phyloP scores from a whole-genome alignment of 2,113 vertebrate genomes.

The Thunnus maccoyii region DNA sequence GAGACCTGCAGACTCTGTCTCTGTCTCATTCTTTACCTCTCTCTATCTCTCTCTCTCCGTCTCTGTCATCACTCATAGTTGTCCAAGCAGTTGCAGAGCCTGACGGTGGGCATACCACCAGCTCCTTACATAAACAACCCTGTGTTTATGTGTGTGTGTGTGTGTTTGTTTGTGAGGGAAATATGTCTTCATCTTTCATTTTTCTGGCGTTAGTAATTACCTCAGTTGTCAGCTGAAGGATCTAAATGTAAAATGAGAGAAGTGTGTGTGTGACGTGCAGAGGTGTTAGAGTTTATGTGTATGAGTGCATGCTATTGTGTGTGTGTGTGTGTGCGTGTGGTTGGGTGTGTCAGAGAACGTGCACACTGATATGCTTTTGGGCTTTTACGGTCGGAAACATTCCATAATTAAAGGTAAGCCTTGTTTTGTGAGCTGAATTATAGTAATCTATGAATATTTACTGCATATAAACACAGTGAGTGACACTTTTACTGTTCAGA shows the following conservation, averaged over 20 bases:
- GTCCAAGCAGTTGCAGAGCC: not conserved
- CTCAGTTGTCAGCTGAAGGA: not conserved
- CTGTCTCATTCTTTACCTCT: not conserved
- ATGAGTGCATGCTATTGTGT: not conserved
- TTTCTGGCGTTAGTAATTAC: not conserved
- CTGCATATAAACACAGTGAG: not conserved
- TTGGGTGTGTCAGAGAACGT: constrained; percentile 28
- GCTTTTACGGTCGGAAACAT: not conserved
- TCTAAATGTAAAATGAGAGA: not conserved
- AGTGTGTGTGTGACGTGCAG: not conserved
- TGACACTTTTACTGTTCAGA: not conserved
- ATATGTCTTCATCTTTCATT: not conserved
- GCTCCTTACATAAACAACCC: not conserved
- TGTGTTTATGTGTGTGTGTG: not conserved
- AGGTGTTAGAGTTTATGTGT: not conserved
- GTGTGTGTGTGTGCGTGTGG: not conserved
- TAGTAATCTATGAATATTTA: not conserved
- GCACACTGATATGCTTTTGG: not conserved
- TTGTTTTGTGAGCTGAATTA: not conserved
- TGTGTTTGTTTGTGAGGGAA: not conserved
- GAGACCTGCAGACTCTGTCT: not conserved
- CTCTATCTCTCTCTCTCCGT: not conserved
- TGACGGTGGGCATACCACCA: constrained; percentile 30
- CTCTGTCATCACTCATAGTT: not conserved
- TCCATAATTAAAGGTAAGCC: constrained; percentile 9